phyloP scores from a whole-genome alignment of 2,113 vertebrate species.

The Dryoscopus gambensis region DNA sequence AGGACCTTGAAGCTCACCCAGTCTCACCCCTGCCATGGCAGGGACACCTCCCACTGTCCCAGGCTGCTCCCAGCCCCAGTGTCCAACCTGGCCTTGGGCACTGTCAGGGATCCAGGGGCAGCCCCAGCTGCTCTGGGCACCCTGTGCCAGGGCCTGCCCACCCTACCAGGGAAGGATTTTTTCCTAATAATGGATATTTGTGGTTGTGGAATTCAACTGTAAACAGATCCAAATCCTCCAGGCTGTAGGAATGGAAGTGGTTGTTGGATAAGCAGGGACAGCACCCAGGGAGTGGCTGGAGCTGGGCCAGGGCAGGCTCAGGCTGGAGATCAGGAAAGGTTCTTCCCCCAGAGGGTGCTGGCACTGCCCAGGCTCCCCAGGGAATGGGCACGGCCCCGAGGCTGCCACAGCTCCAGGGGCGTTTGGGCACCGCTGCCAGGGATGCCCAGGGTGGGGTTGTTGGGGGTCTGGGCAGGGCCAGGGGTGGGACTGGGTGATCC shows the following conservation, averaged over 20 bases:
- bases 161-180: neutral
- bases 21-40: rapidly evolving
- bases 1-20: rapidly evolving
- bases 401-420: neutral
- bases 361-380: neutral
- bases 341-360: neutral
- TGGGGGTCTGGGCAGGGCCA: neutral
- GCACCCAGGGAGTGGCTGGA: rapidly evolving
- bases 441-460: rapidly evolving
- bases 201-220: neutral
- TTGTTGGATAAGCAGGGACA: neutral
- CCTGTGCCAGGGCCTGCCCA: neutral
- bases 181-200: neutral
- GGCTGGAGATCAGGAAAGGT: neutral
- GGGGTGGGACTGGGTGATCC: rapidly evolving
- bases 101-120: neutral
- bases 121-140: neutral
- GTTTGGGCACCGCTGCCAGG: neutral
- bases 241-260: neutral
- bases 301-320: neutral
- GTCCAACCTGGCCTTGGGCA: neutral
- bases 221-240: neutral
- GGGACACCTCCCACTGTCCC: neutral
- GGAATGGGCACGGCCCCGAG: neutral
- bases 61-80: neutral